Conservation (phyloP, 2,888 invertebrate species). For the Acheta domesticus region DNA sequence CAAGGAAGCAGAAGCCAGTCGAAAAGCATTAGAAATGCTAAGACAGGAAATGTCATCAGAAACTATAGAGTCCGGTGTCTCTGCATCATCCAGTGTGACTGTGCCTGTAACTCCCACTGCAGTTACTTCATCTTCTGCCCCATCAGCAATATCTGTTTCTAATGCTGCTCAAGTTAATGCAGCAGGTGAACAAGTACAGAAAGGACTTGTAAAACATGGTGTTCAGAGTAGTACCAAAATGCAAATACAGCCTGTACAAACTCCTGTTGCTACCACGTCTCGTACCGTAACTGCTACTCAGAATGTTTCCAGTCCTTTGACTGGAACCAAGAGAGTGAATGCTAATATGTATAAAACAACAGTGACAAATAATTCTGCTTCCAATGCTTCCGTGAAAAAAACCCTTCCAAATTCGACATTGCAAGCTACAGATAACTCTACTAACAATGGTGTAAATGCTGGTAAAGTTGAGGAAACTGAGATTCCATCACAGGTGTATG, state of each 20-base stretch:
- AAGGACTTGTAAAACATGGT: background rate
- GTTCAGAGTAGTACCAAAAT: background rate
- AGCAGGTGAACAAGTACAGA: background rate
- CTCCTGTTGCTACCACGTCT: background rate
- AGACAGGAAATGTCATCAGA: conserved; percentile 47
- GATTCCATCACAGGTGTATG: conserved; percentile 27
- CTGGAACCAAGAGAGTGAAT: background rate
- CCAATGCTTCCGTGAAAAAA: background rate
- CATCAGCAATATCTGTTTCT: background rate
- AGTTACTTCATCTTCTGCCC: background rate
- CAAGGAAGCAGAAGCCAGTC: conserved; percentile 48
- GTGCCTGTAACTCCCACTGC: background rate
- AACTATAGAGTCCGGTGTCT: conserved; percentile 45
- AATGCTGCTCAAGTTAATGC: background rate
- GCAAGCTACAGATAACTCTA: background rate
- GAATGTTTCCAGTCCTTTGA: background rate
- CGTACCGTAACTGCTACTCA: background rate
- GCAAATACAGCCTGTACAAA: background rate
- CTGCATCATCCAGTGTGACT: conserved; percentile 48
- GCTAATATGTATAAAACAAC: background rate
- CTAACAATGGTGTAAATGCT: conserved; percentile 24
- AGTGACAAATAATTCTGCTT: background rate
- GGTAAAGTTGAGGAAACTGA: conserved; percentile 22
- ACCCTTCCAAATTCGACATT: background rate
- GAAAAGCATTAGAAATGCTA: conserved; percentile 49